A percentile compares a stretch with the other conserved stretches of the same genome.
These are phyloP conservation scores for Pungitius pungitius DNA, from an alignment of 2,113 vertebrate species.

Conservation along the genomic window DNA sequence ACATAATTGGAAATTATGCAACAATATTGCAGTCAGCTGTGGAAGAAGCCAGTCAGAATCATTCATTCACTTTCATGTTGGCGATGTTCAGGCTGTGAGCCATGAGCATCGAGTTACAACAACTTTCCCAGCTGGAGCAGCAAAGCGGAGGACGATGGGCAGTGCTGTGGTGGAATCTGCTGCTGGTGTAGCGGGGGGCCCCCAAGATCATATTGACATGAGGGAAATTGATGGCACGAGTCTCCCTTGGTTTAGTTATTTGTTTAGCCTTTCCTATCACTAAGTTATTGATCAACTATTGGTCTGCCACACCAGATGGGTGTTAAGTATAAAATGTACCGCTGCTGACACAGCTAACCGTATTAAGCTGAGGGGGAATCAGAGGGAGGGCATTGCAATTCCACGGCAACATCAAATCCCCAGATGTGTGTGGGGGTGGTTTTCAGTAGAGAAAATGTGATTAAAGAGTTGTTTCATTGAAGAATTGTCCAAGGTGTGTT, in stretches of 20 bases:
- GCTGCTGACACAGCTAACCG: not conserved
- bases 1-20: conserved; percentile 5
- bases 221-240: not conserved
- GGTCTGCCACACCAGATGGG: not conserved
- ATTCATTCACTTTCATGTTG: not conserved
- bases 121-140: conserved; percentile 67
- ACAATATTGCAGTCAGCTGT: conserved; percentile 7
- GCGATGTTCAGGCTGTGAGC: conserved; percentile 44
- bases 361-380: not conserved
- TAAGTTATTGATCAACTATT: not conserved
- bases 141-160: conserved; percentile 30
- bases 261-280: not conserved
- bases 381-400: not conserved
- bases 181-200: too few relatives aligned
- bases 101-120: conserved; percentile 58
- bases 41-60: conserved; percentile 2
- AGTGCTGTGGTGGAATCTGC: conserved; percentile 46
- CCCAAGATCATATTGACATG: not conserved
- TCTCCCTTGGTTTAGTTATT: not conserved
- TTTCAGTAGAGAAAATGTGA: too few relatives aligned
- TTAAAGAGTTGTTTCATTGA: too few relatives aligned
- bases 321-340: not conserved
- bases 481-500: too few relatives aligned
- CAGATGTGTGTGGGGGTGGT: too few relatives aligned
- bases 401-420: too few relatives aligned